These are phyloP conservation scores for Drosophila multiciliata DNA, from an alignment of 2,888 invertebrate species.

Conservation along the genomic window DNA sequence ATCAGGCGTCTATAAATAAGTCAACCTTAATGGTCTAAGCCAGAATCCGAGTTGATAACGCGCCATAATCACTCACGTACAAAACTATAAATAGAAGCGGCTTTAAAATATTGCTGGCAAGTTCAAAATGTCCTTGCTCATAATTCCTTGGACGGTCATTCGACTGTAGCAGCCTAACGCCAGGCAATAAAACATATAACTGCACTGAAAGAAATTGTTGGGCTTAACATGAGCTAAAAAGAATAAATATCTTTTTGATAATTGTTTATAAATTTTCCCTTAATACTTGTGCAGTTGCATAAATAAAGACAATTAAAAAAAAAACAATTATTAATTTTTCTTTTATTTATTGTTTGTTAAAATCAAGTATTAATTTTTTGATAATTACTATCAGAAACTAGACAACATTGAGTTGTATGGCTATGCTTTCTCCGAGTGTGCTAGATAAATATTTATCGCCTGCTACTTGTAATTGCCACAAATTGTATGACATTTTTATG, in stretches of 20 bases:
- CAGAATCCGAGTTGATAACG: conserved; percentile 61
- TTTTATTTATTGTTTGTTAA: not conserved
- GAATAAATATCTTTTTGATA: not conserved
- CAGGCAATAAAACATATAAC: conserved; percentile 37
- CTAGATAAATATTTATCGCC: conserved; percentile 69
- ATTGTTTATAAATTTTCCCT: not conserved
- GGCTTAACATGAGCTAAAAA: not conserved
- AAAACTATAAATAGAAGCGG: conserved; percentile 67
- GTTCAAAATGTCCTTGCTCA: conserved; percentile 70
- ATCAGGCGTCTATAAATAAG: conserved; percentile 77
- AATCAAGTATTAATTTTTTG: not conserved
- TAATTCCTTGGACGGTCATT: conserved; percentile 39
- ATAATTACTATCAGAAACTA: not conserved
- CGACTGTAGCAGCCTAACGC: conserved; percentile 48
- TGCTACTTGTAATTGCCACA: conserved; percentile 80
- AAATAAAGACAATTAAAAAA: not conserved
- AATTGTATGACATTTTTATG: conserved; percentile 81
- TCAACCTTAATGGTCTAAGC: conserved; percentile 67
- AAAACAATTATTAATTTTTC: not conserved
- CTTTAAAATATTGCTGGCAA: conserved; percentile 48
- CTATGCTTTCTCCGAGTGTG: conserved; percentile 34
- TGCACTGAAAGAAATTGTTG: conserved; percentile 33
- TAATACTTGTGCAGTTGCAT: not conserved
- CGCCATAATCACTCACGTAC: conserved; percentile 67
- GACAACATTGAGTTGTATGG: not conserved